phyloP scores from a whole-genome alignment of 2,888 invertebrate species.

The Heteromurus nitidus region DNA sequence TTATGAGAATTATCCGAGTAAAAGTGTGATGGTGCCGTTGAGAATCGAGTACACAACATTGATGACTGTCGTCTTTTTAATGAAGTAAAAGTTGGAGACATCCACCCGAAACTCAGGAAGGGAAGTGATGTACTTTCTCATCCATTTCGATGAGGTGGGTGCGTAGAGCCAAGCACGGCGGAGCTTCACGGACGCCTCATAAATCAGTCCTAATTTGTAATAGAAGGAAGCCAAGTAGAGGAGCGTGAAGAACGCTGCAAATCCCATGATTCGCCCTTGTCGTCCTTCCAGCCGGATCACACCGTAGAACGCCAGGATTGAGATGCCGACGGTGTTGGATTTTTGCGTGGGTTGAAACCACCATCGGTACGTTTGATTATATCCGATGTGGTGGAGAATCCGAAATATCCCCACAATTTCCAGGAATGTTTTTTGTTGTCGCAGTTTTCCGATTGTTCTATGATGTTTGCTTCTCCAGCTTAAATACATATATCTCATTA shows the following conservation, averaged over 20 bases:
- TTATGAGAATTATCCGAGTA: not conserved
- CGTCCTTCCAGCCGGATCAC: slow-evolving; percentile 11
- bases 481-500: not conserved
- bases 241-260: not conserved
- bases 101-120: not conserved
- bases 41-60: not conserved
- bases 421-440: not conserved
- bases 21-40: not conserved
- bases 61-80: not conserved
- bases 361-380: not conserved
- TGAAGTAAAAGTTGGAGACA: not conserved
- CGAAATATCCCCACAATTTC: not conserved
- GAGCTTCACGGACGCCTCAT: not conserved
- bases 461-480: not conserved
- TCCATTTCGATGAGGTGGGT: not conserved
- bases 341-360: slow-evolving; percentile 2
- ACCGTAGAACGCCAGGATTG: slow-evolving; percentile 1
- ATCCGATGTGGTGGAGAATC: not conserved
- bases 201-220: slow-evolving; percentile 12
- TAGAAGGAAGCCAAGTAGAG: not conserved
- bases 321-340: not conserved
- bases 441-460: not conserved
- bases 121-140: not conserved
- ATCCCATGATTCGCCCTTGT: not conserved
- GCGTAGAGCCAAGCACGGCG: not conserved